Evolutionary conservation across 2,888 invertebrate species (phyloP).

Genomic region (Dinocampus coccinellae): DNA sequence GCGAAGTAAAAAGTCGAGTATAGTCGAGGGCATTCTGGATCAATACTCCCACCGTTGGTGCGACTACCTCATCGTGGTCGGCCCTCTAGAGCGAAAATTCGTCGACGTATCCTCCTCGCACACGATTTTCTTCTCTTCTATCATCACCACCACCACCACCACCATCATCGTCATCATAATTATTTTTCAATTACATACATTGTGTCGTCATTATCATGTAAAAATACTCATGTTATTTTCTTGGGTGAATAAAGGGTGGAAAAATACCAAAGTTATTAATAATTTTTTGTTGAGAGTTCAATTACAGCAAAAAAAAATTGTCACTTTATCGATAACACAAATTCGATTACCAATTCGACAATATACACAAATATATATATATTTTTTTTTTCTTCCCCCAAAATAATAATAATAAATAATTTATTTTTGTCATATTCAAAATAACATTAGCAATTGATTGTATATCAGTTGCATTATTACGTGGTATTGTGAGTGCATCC

Average conservation of each 20-base stretch:
- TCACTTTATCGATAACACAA: background rate
- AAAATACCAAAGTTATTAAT: too few relatives aligned
- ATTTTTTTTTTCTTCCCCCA: background rate
- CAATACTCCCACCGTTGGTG: conserved; percentile 63
- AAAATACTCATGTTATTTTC: background rate
- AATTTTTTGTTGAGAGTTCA: too few relatives aligned
- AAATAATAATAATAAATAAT: too few relatives aligned
- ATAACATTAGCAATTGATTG: background rate
- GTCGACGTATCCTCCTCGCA: background rate
- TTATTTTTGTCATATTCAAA: background rate
- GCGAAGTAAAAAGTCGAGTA: conserved; percentile 54
- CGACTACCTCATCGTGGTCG: conserved; percentile 10
- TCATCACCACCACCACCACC: background rate
- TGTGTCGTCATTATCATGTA: background rate
- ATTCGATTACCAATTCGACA: background rate
- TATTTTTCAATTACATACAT: background rate
- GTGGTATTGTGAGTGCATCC: background rate
- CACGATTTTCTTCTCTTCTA: background rate
- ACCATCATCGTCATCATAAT: background rate
- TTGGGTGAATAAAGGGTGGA: too few relatives aligned
- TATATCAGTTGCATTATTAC: conserved; percentile 3
- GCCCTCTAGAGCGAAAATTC: conserved; percentile 21
- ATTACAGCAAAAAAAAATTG: background rate
- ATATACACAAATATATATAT: background rate
- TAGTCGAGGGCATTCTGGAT: conserved; percentile 66